Evolutionary conservation across 2,888 invertebrate species (phyloP).

Genomic region (Silvanus unidentatus): DNA sequence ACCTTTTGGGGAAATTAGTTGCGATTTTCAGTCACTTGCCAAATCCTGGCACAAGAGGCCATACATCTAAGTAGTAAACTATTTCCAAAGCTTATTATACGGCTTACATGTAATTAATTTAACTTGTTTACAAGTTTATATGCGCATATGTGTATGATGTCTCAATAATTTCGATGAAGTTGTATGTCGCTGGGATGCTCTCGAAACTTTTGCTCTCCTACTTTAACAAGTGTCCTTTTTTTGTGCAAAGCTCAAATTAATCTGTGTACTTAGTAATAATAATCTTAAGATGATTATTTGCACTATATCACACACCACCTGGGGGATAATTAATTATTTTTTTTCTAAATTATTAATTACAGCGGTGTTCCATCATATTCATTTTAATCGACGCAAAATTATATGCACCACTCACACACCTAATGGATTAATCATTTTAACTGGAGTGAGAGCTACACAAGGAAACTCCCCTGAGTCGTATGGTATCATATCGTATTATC

Average conservation of each 20-base stretch:
- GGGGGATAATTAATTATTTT: no score
- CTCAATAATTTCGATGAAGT: no score
- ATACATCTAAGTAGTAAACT: constrained; percentile 11
- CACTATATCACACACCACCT: no score
- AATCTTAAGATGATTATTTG: no score
- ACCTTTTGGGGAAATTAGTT: constrained; percentile 26
- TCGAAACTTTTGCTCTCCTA: no score
- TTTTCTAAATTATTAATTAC: no score
- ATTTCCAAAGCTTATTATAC: constrained; percentile 11
- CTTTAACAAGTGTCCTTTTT: no score
- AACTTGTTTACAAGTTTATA: constrained; percentile 13
- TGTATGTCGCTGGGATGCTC: no score
- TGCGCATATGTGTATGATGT: no score
- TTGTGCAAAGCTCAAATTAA: no score
- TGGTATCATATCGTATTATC: constrained; percentile 3
- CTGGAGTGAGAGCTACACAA: background rate
- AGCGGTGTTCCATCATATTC: background rate
- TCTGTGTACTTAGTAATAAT: no score
- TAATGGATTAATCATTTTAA: constrained; percentile 2
- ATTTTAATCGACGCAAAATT: background rate
- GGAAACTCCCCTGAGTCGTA: background rate
- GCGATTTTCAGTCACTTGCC: constrained; percentile 19
- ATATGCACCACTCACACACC: background rate
- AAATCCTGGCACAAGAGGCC: constrained; percentile 8
- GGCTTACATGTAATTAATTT: constrained; percentile 13